Percentiles rank a stretch among this genome's conserved stretches.
phyloP scores from a whole-genome alignment of 2,797 vertebrate species.

The Hippoglossus hippoglossus region DNA sequence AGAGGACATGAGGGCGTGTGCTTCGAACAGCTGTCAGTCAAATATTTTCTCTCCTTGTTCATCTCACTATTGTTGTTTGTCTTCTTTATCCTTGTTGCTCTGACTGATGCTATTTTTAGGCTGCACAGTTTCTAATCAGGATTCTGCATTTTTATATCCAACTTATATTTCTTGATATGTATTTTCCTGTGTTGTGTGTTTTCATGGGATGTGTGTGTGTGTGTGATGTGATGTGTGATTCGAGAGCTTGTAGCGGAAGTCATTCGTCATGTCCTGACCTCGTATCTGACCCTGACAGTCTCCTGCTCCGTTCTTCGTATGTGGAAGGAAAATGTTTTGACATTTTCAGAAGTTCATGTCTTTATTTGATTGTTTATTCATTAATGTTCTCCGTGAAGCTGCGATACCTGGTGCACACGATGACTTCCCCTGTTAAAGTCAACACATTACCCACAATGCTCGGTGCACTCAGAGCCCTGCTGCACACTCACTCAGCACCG shows the following conservation, averaged over 20 bases:
- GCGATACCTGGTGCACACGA: too few relatives aligned
- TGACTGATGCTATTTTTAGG: neutral
- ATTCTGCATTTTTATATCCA: too few relatives aligned
- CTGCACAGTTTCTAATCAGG: neutral
- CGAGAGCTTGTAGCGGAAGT: too few relatives aligned
- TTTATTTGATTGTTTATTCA: too few relatives aligned
- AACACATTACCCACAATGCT: slow-evolving; percentile 11
- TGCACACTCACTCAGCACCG: neutral
- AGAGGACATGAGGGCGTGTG: slow-evolving; percentile 31
- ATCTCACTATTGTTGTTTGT: slow-evolving; percentile 18
- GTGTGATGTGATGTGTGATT: too few relatives aligned
- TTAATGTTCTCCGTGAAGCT: too few relatives aligned
- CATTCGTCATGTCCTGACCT: too few relatives aligned
- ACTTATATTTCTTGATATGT: too few relatives aligned
- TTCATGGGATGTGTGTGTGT: neutral
- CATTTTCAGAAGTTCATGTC: too few relatives aligned
- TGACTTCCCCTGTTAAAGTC: neutral
- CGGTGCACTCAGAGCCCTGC: slow-evolving; percentile 3
- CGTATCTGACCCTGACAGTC: too few relatives aligned
- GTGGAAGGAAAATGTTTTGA: too few relatives aligned
- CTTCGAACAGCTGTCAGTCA: neutral
- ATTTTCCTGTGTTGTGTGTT: neutral
- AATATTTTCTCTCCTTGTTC: neutral
- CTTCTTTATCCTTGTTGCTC: slow-evolving; percentile 16
- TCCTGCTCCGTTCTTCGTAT: too few relatives aligned